A percentile compares a stretch with the other conserved stretches of the same genome.
These are phyloP conservation scores for Cerastis rubricosa DNA, from an alignment of 2,888 invertebrate genomes.

Conservation along the genomic window DNA sequence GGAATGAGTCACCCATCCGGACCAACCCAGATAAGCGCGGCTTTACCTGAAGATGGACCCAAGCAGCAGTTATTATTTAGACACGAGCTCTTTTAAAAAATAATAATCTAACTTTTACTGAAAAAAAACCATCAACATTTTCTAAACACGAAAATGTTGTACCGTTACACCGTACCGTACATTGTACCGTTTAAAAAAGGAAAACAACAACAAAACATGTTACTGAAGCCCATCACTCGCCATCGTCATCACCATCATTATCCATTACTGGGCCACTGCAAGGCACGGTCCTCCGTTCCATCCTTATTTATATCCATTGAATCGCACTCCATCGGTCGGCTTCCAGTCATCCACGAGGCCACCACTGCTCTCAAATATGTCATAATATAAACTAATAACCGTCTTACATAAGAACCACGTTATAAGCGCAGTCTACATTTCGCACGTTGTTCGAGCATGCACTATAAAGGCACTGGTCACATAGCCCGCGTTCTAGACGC, in stretches of 20 bases:
- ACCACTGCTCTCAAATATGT: constrained; percentile 20
- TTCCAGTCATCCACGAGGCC: neutral
- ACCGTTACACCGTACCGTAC: no score
- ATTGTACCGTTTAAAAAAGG: no score
- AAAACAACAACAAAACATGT: neutral
- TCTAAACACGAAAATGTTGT: neutral
- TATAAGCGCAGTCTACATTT: constrained; percentile 65
- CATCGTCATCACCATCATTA: neutral
- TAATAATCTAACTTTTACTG: neutral
- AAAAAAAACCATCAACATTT: neutral
- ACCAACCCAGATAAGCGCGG: neutral
- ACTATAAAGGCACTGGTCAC: constrained; percentile 63
- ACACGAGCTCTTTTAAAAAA: neutral
- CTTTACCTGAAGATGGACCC: neutral
- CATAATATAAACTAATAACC: constrained; percentile 52
- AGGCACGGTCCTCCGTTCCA: neutral
- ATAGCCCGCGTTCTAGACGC: constrained; percentile 62
- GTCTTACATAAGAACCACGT: constrained; percentile 44
- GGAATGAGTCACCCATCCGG: neutral
- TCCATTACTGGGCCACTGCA: neutral
- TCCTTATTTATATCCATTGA: neutral
- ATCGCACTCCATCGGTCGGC: no score
- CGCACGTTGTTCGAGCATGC: constrained; percentile 65
- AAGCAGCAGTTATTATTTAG: neutral
- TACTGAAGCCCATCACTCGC: neutral